Percentiles rank a stretch among this genome's conserved stretches.
phyloP scores from a whole-genome alignment of 1,140 invertebrate genomes.

The Zaprionus vittiger region DNA sequence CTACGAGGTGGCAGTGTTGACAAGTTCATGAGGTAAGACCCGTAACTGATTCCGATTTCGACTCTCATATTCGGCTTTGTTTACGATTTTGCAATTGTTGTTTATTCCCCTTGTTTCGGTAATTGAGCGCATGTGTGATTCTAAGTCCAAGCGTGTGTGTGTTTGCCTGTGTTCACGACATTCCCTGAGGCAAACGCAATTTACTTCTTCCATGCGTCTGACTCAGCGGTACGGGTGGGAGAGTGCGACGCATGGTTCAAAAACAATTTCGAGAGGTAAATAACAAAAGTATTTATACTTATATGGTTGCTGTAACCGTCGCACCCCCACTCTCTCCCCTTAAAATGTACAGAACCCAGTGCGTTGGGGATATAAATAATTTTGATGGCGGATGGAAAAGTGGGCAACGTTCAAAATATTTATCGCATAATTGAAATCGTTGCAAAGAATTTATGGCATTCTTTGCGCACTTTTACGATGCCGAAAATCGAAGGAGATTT shows the following conservation, averaged over 20 bases:
- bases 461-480: not conserved
- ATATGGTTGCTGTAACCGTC: conserved; percentile 8
- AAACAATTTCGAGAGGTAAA: conserved; percentile 75
- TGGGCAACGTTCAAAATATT: conserved; percentile 55
- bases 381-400: conserved; percentile 25
- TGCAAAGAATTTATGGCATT: conserved; percentile 59
- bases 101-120: conserved; percentile 59
- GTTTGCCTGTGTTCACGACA: conserved; percentile 27
- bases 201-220: conserved; percentile 47
- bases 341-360: not conserved
- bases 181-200: conserved; percentile 62
- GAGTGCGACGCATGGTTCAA: conserved; percentile 12
- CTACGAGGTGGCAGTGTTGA: conserved; percentile 39
- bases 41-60: conserved; percentile 5
- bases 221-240: not conserved
- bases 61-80: conserved; percentile 52
- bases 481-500: conserved; percentile 5
- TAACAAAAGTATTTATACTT: conserved; percentile 70
- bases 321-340: not conserved
- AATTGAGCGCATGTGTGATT: conserved; percentile 57
- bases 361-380: conserved; percentile 58
- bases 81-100: conserved; percentile 64
- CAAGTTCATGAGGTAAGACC: conserved; percentile 72
- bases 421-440: conserved; percentile 77
- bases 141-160: conserved; percentile 8